Conservation (phyloP, 2,797 vertebrate species). For the Cyprinella venusta region DNA sequence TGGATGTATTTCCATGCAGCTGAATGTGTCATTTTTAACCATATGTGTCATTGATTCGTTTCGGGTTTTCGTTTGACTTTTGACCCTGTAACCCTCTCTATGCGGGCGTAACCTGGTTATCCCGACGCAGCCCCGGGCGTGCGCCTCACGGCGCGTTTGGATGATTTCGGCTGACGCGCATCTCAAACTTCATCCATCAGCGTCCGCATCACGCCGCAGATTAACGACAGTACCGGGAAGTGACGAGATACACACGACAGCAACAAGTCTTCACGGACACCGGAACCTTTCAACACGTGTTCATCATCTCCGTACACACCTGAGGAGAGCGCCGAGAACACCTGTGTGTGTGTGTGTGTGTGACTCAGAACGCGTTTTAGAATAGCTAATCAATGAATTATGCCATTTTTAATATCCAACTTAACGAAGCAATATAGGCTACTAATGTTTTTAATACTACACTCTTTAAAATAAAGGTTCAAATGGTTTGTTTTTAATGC, state of each 20-base stretch:
- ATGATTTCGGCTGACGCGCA: slow-evolving; percentile 71
- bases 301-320: slow-evolving; percentile 1
- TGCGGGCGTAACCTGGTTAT: not conserved
- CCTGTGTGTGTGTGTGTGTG: not conserved
- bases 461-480: no score
- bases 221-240: slow-evolving; percentile 53
- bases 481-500: no score
- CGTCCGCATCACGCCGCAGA: slow-evolving; percentile 70
- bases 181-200: slow-evolving; percentile 74
- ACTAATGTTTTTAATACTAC: not conserved
- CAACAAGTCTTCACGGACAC: slow-evolving; percentile 27
- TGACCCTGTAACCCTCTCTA: not conserved
- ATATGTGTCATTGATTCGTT: not conserved
- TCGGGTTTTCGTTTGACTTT: not conserved
- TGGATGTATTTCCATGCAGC: not conserved
- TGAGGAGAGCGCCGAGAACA: not conserved
- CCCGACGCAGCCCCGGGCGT: slow-evolving; percentile 51
- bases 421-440: not conserved
- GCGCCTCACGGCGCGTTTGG: slow-evolving; percentile 73
- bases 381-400: not conserved
- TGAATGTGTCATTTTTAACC: not conserved
- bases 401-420: not conserved
- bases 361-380: no score
- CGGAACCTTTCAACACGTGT: slow-evolving; percentile 53
- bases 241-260: slow-evolving; percentile 27